Percentiles rank a stretch among this genome's conserved stretches.
Conservation (phyloP, 2,888 invertebrate species). For the Stegophylla sp. region DNA sequence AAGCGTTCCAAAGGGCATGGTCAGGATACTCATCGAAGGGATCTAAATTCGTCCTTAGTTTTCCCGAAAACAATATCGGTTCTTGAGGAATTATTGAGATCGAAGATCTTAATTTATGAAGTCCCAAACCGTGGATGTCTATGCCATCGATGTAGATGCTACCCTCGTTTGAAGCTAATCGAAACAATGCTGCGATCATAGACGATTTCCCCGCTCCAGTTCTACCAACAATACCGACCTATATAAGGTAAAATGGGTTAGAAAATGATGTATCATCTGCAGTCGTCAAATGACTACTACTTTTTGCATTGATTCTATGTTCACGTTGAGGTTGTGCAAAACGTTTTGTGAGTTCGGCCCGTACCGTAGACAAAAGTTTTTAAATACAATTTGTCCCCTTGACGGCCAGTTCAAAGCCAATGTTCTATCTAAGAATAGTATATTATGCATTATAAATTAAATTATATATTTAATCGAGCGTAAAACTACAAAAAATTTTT, state of each 20-base stretch:
- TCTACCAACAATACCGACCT: conserved; percentile 83
- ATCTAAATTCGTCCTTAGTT: conserved; percentile 86
- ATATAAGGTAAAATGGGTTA: conserved; percentile 40
- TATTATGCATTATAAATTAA: not conserved
- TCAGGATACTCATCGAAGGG: conserved; percentile 84
- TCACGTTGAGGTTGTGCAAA: conserved; percentile 74
- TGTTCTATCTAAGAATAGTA: conserved; percentile 23
- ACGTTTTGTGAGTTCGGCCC: conserved; percentile 75
- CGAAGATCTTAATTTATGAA: conserved; percentile 77
- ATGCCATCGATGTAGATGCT: conserved; percentile 80
- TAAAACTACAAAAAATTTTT: too few species aligned
- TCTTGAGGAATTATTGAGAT: conserved; percentile 87
- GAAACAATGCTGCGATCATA: conserved; percentile 79
- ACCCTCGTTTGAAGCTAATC: conserved; percentile 80
- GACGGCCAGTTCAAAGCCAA: conserved; percentile 75
- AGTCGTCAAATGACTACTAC: conserved; percentile 61
- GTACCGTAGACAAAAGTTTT: conserved; percentile 76
- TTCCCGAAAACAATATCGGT: conserved; percentile 85
- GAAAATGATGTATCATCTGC: not conserved
- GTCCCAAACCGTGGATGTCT: conserved; percentile 74
- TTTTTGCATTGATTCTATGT: conserved; percentile 73
- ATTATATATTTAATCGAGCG: too few species aligned
- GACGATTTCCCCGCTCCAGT: conserved; percentile 87
- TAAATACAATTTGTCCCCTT: conserved; percentile 74
- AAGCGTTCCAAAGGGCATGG: conserved; percentile 79